Evolutionary conservation across 2,113 vertebrate genomes (phyloP).

Genomic region (Porphyrio hochstetteri): DNA sequence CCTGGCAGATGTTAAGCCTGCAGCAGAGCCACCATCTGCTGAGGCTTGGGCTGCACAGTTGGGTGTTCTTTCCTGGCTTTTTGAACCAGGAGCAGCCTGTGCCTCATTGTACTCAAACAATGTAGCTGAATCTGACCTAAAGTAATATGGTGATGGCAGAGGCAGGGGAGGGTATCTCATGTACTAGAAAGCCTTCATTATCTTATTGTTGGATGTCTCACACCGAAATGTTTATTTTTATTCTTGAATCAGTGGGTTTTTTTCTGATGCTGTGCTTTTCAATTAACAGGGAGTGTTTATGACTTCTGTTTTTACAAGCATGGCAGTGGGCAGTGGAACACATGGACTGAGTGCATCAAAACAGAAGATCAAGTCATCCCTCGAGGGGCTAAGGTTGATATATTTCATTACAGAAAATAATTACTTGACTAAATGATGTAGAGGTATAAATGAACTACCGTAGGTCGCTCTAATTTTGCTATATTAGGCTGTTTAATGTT

Average conservation of each 20-base stretch:
- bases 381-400: conserved; percentile 78
- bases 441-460: not conserved
- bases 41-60: not conserved
- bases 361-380: conserved; percentile 81
- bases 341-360: conserved; percentile 86
- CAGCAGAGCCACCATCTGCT: conserved; percentile 29
- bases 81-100: not conserved
- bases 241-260: not conserved
- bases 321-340: conserved; percentile 83
- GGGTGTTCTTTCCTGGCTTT: not conserved
- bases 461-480: not conserved
- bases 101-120: not conserved
- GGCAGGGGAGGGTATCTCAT: rapidly evolving
- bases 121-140: not conserved
- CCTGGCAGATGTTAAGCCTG: not conserved
- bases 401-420: not conserved
- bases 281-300: conserved; percentile 84
- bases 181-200: not conserved
- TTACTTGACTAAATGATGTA: not conserved
- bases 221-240: not conserved
- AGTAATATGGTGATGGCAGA: not conserved
- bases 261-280: not conserved
- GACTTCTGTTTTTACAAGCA: conserved; percentile 90
- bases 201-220: not conserved
- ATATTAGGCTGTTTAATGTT: not conserved